Evolutionary conservation across 2,113 vertebrate genomes (phyloP).

Genomic region (Pedionomus torquatus): DNA sequence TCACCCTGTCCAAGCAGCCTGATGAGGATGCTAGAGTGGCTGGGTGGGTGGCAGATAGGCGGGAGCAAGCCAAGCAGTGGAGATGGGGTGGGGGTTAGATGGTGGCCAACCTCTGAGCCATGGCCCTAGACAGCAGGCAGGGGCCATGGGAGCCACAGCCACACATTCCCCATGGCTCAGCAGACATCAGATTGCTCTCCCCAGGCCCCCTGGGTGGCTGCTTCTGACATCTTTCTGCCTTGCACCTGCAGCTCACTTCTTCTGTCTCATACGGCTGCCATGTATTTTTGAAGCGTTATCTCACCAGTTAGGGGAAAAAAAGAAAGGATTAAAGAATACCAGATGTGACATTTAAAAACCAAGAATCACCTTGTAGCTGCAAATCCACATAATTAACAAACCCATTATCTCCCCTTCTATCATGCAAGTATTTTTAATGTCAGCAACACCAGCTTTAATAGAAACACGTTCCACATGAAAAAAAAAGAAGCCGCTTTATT

Average conservation of each 20-base stretch:
- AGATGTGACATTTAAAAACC: neutral
- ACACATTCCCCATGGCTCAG: fast-evolving
- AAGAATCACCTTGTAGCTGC: neutral
- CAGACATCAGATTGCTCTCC: fast-evolving
- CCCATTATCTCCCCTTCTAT: neutral
- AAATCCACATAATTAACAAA: neutral
- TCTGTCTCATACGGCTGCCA: neutral
- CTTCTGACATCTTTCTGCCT: neutral
- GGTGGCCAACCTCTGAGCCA: fast-evolving
- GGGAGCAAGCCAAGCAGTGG: fast-evolving
- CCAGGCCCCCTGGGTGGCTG: fast-evolving
- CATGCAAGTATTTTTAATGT: neutral
- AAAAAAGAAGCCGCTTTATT: neutral
- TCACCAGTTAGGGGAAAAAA: neutral
- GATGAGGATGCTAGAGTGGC: neutral
- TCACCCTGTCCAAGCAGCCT: neutral
- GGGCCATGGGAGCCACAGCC: neutral
- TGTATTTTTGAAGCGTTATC: neutral
- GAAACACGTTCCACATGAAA: neutral
- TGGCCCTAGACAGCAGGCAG: neutral
- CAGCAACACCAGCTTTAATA: neutral
- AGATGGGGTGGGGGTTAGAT: neutral
- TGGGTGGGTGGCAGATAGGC: neutral
- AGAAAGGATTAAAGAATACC: neutral
- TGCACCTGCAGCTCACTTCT: neutral